Evolutionary conservation across 2,888 invertebrate genomes (phyloP), one percentile per base, ranked within the genome.

Genomic region (Drosophila tripunctata): DNA sequence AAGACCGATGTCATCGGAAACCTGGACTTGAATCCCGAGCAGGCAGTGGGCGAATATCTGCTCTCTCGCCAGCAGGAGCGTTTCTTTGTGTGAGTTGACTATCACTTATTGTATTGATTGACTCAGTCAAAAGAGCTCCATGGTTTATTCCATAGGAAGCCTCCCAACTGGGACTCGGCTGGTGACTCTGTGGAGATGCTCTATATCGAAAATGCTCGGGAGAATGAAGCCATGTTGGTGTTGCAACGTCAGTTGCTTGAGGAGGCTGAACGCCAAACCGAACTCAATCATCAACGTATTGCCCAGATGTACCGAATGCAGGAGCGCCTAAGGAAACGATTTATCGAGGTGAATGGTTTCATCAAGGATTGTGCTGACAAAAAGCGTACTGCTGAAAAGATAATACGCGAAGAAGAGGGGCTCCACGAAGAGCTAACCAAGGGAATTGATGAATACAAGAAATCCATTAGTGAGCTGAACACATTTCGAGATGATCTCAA

Each of bases 121-220:
- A 4, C 0, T 4, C 1, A 0, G 10, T 10, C 3, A 0, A 4
- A n/a, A n/a, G n/a, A n/a, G n/a, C n/a, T n/a, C n/a, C 4, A 41
- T 30, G 8, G 3, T 12, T 6, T 1, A 1, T 1, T n/a, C 8
- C 4, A 30, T 33, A 91, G 91, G 0, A 91, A 91, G 35, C 87
- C 90, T 0, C 91, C 91, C 1, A 89, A 89, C 41, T 91, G 90
- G 91, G 91, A 91, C 58, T 87, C 89, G 2, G 81, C 90, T 0
- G 89, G 90, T 0, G 90, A 91, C 48, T 89, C 89, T 2, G 78
- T 91, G 22, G 91, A 91, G 67, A 71, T 91, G 50, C 69, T 90
- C 3, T 87, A 88, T 22, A 89, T 91, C 44, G 82, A 87, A 61
- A 91, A 90, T 87, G 80, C 89, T 22, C 86, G 90, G 0, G 90